Conservation (phyloP, 2,888 invertebrate species). For the Lottia gigantea region DNA sequence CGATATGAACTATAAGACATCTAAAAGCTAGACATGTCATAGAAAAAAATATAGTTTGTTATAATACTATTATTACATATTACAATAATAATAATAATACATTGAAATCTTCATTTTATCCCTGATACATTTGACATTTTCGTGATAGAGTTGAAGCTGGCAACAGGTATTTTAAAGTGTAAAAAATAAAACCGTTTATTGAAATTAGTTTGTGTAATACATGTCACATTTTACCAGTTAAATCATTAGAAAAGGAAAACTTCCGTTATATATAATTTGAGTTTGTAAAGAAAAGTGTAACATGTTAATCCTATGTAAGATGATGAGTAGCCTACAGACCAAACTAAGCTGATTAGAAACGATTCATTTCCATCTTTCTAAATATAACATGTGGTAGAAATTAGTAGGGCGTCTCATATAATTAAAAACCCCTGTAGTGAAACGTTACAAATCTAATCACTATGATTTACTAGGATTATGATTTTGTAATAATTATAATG, state of each 20-base stretch:
- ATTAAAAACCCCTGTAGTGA: constrained; percentile 9
- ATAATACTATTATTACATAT: too few species aligned
- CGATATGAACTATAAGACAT: neutral
- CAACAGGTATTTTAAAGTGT: too few species aligned
- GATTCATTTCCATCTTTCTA: neutral
- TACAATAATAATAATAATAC: too few species aligned
- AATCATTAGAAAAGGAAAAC: constrained; percentile 2
- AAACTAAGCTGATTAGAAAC: constrained; percentile 8
- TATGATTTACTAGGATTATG: neutral
- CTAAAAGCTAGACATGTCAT: neutral
- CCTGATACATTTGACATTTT: too few species aligned
- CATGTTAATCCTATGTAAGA: constrained; percentile 2
- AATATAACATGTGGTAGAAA: neutral
- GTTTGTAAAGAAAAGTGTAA: neutral
- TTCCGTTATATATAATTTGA: constrained; percentile 7
- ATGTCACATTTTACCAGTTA: constrained; percentile 5
- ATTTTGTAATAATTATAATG: constrained; percentile 3
- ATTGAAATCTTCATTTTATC: too few species aligned
- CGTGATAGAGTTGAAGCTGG: too few species aligned
- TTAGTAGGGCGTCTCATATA: constrained; percentile 10
- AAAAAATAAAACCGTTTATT: too few species aligned
- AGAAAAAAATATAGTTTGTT: too few species aligned
- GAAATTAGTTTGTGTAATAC: neutral
- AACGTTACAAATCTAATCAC: constrained; percentile 6
- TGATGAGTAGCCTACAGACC: neutral